These are phyloP conservation scores for Syngnathus floridae DNA, from an alignment of 2,113 vertebrate species.

Conservation along the genomic window DNA sequence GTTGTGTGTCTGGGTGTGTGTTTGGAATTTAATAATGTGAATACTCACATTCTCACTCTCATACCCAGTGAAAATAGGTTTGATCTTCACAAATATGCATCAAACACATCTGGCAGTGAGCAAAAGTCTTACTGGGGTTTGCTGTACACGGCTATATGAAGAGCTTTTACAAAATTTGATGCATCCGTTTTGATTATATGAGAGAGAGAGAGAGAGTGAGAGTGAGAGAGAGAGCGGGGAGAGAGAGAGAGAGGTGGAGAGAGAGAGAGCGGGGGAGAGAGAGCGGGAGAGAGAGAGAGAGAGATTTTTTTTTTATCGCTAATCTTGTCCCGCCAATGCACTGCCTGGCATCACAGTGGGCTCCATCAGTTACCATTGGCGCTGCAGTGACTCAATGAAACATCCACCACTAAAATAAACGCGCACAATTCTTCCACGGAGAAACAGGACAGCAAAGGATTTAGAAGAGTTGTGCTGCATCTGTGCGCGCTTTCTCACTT, in stretches of 20 bases:
- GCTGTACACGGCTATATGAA: not conserved
- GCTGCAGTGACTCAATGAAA: slow-evolving; percentile 66
- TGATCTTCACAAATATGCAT: not conserved
- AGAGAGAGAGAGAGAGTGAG: not conserved
- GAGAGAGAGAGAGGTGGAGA: too few relatives aligned
- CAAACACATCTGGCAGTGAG: not conserved
- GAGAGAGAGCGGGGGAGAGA: slow-evolving; percentile 30
- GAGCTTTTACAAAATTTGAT: not conserved
- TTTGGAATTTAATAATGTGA: not conserved
- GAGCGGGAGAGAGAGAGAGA: slow-evolving; percentile 45
- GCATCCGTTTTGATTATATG: not conserved
- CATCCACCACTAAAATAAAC: slow-evolving; percentile 31
- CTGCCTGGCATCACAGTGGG: slow-evolving; percentile 61
- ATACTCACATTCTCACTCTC: too few relatives aligned
- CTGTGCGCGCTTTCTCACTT: slow-evolving; percentile 55
- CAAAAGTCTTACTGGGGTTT: not conserved
- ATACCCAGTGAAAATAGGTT: not conserved
- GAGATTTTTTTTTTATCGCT: slow-evolving; percentile 68
- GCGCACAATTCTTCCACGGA: not conserved
- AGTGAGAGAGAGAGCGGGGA: not conserved
- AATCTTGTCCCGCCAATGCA: slow-evolving; percentile 66
- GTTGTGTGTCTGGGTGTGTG: not conserved
- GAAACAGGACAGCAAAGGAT: slow-evolving; percentile 19
- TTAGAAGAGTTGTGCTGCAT: slow-evolving; percentile 38
- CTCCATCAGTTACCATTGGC: slow-evolving; percentile 54